Evolutionary conservation across 2,888 invertebrate species (phyloP).

Genomic region (Rhodophaea formosa): DNA sequence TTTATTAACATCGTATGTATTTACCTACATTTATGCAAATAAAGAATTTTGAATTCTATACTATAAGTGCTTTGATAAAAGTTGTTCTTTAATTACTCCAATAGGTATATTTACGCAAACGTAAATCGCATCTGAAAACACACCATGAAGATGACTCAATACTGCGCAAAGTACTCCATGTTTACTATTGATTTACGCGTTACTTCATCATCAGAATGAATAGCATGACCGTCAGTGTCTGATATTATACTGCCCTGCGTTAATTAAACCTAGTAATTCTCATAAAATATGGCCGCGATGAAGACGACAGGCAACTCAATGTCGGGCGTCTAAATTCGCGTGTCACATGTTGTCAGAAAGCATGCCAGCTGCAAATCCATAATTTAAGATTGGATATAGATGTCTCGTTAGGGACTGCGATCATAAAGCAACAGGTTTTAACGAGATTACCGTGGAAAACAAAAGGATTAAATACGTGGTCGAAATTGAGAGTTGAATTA

Average conservation of each 20-base stretch:
- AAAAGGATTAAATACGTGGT: slow-evolving; percentile 1
- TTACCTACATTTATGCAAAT: too few relatives aligned
- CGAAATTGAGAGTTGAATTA: background rate
- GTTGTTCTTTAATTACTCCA: too few relatives aligned
- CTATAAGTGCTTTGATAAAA: too few relatives aligned
- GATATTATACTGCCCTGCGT: background rate
- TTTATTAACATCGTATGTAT: too few relatives aligned
- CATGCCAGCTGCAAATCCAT: slow-evolving; percentile 13
- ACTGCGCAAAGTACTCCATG: background rate
- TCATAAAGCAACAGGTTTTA: background rate
- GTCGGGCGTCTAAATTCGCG: slow-evolving; percentile 10
- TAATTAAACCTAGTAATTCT: background rate
- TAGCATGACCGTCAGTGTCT: background rate
- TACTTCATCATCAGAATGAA: slow-evolving; percentile 1
- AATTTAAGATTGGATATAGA: slow-evolving; percentile 20
- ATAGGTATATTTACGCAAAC: too few relatives aligned
- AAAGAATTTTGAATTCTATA: too few relatives aligned
- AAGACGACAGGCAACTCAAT: slow-evolving; percentile 20
- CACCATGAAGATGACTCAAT: background rate
- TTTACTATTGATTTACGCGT: background rate
- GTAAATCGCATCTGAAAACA: background rate
- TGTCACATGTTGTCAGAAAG: background rate
- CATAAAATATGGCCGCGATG: background rate
- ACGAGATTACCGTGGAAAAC: background rate
- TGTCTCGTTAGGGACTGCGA: slow-evolving; percentile 4